Conservation (phyloP, 2,113 vertebrate genomes). For the Crocuta crocuta region DNA sequence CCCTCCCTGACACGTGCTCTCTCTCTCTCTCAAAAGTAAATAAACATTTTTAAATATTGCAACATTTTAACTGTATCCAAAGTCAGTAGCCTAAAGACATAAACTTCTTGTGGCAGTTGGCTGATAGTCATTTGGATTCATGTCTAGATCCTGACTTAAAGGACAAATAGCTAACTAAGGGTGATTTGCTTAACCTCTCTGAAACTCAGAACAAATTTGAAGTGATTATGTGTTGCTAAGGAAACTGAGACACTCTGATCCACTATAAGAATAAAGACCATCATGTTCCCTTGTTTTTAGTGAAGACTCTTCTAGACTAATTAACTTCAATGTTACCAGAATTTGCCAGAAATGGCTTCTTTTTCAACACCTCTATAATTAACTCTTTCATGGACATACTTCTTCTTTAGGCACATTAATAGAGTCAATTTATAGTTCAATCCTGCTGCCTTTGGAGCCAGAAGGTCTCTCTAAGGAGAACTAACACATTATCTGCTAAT, state of each 20-base stretch:
- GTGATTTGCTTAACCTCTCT: neutral
- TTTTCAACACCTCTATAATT: neutral
- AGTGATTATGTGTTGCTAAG: neutral
- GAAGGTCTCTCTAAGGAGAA: neutral
- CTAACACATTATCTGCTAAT: slow-evolving; percentile 11
- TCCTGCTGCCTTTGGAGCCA: neutral
- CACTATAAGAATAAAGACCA: neutral
- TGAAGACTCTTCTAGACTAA: neutral
- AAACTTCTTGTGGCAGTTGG: neutral
- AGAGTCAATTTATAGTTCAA: neutral
- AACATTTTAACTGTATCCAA: neutral
- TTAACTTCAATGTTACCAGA: neutral
- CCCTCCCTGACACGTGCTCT: no score
- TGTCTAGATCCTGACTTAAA: neutral
- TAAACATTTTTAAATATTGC: neutral
- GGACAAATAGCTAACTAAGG: neutral
- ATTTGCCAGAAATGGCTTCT: neutral
- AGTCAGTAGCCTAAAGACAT: neutral
- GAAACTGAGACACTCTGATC: neutral
- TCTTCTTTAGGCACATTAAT: neutral
- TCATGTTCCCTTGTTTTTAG: neutral
- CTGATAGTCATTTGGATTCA: neutral
- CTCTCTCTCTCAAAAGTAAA: no score
- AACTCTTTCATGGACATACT: neutral
- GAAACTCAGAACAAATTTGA: neutral